Conservation (phyloP, 2,888 invertebrate genomes). For the Eurytoma adleriae region DNA sequence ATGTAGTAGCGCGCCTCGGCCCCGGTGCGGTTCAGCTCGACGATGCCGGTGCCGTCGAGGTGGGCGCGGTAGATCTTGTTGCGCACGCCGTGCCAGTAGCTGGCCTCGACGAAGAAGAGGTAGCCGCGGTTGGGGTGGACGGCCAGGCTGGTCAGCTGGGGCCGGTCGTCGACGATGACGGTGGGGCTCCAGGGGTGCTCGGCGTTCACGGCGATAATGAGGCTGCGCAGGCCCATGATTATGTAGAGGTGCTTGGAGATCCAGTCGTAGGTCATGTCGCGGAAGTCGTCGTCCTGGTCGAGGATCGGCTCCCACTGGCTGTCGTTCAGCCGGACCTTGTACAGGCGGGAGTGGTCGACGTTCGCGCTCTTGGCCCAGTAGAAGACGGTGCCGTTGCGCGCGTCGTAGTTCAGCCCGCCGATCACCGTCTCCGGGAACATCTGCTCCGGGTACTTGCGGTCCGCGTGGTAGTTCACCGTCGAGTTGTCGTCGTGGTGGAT, state of each 20-base stretch:
- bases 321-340: slow-evolving; percentile 52
- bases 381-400: slow-evolving; percentile 35
- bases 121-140: slow-evolving; percentile 53
- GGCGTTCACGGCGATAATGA: slow-evolving; percentile 49
- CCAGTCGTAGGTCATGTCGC: slow-evolving; percentile 55
- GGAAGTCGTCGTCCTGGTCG: slow-evolving; percentile 54
- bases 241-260: slow-evolving; percentile 52
- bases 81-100: slow-evolving; percentile 49
- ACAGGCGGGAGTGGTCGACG: slow-evolving; percentile 52
- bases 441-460: slow-evolving; percentile 51
- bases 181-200: slow-evolving; percentile 50
- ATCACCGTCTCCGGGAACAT: slow-evolving; percentile 49
- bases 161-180: slow-evolving; percentile 44
- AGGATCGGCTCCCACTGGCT: slow-evolving; percentile 49
- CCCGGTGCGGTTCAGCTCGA: slow-evolving; percentile 33
- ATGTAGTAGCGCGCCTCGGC: slow-evolving; percentile 44
- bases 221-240: slow-evolving; percentile 52
- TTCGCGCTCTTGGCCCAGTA: slow-evolving; percentile 54
- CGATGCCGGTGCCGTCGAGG: slow-evolving; percentile 44
- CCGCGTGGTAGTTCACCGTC: slow-evolving; percentile 43
- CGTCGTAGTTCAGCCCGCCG: slow-evolving; percentile 53
- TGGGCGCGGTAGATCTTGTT: slow-evolving; percentile 45
- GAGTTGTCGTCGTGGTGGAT: slow-evolving; percentile 51
- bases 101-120: slow-evolving; percentile 53
- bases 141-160: slow-evolving; percentile 49